phyloP scores from a whole-genome alignment of 2,113 vertebrate species.

The Phoxinus phoxinus region DNA sequence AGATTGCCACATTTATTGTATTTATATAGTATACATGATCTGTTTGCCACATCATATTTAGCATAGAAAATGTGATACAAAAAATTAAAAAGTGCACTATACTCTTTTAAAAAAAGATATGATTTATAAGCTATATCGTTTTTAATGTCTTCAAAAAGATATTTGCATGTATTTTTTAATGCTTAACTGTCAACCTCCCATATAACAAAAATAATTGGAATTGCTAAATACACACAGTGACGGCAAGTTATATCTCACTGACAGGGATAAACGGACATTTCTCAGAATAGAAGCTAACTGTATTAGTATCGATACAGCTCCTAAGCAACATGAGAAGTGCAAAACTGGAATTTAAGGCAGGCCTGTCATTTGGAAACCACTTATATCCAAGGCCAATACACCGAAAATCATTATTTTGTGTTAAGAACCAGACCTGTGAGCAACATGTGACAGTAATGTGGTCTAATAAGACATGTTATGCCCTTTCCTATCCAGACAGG shows the following conservation, averaged over 20 bases:
- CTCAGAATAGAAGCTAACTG: slow-evolving; percentile 18
- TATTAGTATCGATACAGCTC: background rate
- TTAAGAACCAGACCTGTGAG: background rate
- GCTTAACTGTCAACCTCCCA: background rate
- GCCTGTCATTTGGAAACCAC: background rate
- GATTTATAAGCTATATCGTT: background rate
- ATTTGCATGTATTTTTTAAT: background rate
- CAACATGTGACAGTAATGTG: background rate
- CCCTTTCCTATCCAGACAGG: background rate
- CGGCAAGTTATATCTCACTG: background rate
- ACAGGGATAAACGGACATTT: background rate
- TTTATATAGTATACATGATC: background rate
- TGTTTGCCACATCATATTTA: background rate
- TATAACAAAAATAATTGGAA: background rate
- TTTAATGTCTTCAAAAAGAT: background rate
- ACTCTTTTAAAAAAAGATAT: background rate
- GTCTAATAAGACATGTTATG: background rate
- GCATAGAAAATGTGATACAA: background rate
- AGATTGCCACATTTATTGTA: background rate
- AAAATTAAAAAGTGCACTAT: too few species aligned
- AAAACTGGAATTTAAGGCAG: slow-evolving; percentile 9
- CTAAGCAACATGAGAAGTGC: background rate
- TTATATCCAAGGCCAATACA: slow-evolving; percentile 12
- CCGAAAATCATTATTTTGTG: slow-evolving; percentile 5
- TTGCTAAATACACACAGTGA: background rate